phyloP scores from a whole-genome alignment of 2,888 invertebrate genomes.

The Leptinotarsa haldemani region DNA sequence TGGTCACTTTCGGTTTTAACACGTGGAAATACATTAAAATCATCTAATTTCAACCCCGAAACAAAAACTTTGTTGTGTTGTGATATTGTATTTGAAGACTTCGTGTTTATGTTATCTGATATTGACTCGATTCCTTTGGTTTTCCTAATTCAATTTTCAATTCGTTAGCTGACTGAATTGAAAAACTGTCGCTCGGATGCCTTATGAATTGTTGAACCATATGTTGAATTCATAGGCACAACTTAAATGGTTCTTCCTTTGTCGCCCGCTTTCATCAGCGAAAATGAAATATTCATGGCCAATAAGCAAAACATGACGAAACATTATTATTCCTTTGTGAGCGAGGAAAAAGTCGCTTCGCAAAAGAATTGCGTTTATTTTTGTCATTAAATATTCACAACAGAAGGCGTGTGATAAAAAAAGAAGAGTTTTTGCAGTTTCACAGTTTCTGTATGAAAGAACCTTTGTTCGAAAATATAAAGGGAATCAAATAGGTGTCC shows the following conservation, averaged over 20 bases:
- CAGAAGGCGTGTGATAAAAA: neutral
- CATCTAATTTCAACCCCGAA: too few species aligned
- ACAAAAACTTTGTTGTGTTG: too few species aligned
- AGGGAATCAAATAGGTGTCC: neutral
- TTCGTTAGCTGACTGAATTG: too few species aligned
- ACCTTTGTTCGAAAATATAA: conserved; percentile 14
- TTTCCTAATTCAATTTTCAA: too few species aligned
- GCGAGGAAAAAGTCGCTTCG: neutral
- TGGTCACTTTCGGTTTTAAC: too few species aligned
- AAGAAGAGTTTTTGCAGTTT: neutral
- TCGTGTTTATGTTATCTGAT: too few species aligned
- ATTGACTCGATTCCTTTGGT: too few species aligned
- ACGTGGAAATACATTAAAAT: too few species aligned
- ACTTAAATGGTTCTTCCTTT: neutral
- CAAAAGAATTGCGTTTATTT: neutral
- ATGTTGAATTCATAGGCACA: too few species aligned
- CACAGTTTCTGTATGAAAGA: conserved; percentile 8
- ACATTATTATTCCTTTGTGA: conserved; percentile 5
- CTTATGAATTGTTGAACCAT: too few species aligned
- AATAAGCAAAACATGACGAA: neutral
- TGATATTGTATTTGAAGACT: too few species aligned
- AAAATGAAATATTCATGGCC: neutral
- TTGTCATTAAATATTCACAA: conserved; percentile 14
- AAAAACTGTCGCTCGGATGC: too few species aligned
- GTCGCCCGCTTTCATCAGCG: neutral